A percentile compares a stretch with the other conserved stretches of the same genome.
phyloP scores from a whole-genome alignment of 2,888 invertebrate genomes.

The Cheilosia grossa region DNA sequence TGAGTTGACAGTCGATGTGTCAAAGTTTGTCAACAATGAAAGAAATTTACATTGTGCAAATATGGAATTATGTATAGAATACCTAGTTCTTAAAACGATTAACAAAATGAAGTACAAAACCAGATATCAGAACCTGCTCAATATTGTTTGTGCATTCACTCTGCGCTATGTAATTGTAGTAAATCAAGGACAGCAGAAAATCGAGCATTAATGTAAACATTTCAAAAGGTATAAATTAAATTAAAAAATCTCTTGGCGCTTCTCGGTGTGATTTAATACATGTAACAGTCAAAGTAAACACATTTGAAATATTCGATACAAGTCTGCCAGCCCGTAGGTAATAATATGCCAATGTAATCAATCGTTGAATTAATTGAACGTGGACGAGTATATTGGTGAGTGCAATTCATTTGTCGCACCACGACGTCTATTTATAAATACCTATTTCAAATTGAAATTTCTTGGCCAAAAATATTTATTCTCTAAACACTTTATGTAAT shows the following conservation, averaged over 20 bases:
- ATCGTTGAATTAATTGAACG: constrained; percentile 70
- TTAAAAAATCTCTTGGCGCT: constrained; percentile 14
- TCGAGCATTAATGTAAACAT: background rate
- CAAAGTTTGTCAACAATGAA: too few relatives aligned
- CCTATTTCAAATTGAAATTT: constrained; percentile 28
- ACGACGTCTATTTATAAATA: constrained; percentile 5
- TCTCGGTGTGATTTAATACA: constrained; percentile 38
- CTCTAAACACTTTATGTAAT: constrained; percentile 57
- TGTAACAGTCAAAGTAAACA: constrained; percentile 37
- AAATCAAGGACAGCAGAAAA: too few relatives aligned
- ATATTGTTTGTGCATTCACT: too few relatives aligned
- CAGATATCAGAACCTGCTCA: too few relatives aligned
- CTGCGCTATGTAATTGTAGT: too few relatives aligned
- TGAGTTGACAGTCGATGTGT: too few relatives aligned
- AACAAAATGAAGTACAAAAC: too few relatives aligned
- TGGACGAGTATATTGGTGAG: constrained; percentile 62
- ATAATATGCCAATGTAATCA: constrained; percentile 40
- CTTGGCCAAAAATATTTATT: constrained; percentile 51
- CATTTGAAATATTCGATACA: constrained; percentile 18
- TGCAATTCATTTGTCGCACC: constrained; percentile 60
- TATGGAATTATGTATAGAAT: too few relatives aligned
- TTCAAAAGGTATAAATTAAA: constrained; percentile 1
- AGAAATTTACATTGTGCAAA: too few relatives aligned
- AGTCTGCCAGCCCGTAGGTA: constrained; percentile 13
- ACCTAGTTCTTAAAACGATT: too few relatives aligned